These are phyloP conservation scores for Biston stratarius DNA, from an alignment of 2,888 invertebrate species.

Conservation along the genomic window DNA sequence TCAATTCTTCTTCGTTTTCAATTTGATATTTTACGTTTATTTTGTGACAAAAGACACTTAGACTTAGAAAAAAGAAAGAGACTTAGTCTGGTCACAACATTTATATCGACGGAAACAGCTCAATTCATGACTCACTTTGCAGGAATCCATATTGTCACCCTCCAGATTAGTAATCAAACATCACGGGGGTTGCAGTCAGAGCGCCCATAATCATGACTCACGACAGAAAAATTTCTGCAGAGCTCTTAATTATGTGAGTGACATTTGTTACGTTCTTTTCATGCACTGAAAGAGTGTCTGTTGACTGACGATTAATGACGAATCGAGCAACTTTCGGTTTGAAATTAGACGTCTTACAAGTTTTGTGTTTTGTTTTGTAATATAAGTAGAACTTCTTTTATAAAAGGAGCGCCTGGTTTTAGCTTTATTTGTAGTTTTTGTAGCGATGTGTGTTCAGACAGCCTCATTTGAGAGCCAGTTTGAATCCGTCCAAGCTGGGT, in stretches of 20 bases:
- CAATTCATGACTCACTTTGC: constrained; percentile 11
- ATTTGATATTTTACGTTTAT: too few relatives aligned
- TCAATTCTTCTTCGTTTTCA: too few relatives aligned
- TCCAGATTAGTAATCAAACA: constrained; percentile 8
- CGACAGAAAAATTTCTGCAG: constrained; percentile 15
- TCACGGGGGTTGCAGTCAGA: constrained; percentile 19
- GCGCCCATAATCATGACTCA: constrained; percentile 8
- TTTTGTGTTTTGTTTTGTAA: too few relatives aligned
- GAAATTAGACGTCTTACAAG: not conserved
- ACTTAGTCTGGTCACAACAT: not conserved
- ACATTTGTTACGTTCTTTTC: constrained; percentile 19
- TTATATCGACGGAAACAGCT: constrained; percentile 7
- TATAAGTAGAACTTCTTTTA: too few relatives aligned
- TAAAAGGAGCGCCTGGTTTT: too few relatives aligned
- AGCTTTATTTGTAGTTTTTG: too few relatives aligned
- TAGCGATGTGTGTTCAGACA: too few relatives aligned
- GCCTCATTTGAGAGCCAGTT: too few relatives aligned
- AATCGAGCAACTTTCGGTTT: constrained; percentile 9
- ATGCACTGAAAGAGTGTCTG: constrained; percentile 21
- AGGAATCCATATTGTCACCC: constrained; percentile 13
- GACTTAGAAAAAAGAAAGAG: too few relatives aligned
- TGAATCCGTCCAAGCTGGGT: too few relatives aligned
- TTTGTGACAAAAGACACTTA: too few relatives aligned
- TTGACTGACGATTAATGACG: constrained; percentile 28
- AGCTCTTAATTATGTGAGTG: constrained; percentile 26